Percentiles rank a stretch among this genome's conserved stretches.
Conservation (phyloP, 2,888 invertebrate genomes). For the Ametastegia equiseti region DNA sequence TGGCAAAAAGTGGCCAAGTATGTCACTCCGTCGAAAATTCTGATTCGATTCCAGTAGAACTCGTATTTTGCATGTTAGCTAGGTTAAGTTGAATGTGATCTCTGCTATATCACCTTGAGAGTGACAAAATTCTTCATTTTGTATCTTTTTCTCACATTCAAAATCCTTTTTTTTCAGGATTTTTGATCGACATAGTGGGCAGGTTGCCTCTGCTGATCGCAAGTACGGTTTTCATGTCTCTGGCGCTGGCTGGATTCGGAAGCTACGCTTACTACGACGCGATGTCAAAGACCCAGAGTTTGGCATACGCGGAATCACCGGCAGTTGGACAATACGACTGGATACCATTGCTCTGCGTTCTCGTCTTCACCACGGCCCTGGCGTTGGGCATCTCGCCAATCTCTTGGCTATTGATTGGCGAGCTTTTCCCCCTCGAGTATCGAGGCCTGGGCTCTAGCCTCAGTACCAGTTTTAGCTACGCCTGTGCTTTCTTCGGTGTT, state of each 20-base stretch:
- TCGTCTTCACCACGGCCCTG: conserved; percentile 91
- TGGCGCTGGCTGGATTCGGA: conserved; percentile 91
- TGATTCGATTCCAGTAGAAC: too few species aligned
- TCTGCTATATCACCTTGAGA: too few species aligned
- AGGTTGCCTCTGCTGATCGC: conserved; percentile 89
- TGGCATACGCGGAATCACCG: conserved; percentile 60
- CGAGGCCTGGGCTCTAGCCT: conserved; percentile 92
- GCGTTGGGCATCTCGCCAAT: conserved; percentile 93
- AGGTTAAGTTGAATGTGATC: too few species aligned
- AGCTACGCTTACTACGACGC: conserved; percentile 89
- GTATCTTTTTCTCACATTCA: neutral
- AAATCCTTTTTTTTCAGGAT: conserved; percentile 68
- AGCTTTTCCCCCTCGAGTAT: conserved; percentile 89
- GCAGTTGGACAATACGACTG: conserved; percentile 83
- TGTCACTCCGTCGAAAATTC: too few species aligned
- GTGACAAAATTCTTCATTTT: neutral
- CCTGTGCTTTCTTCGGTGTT: conserved; percentile 91
- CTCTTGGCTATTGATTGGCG: conserved; percentile 90
- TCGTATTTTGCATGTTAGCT: too few species aligned
- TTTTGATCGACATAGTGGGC: conserved; percentile 92
- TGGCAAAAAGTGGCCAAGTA: too few species aligned
- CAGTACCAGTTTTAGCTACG: conserved; percentile 91
- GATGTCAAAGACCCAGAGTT: conserved; percentile 68
- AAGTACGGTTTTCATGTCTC: conserved; percentile 90
- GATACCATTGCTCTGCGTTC: conserved; percentile 90